Evolutionary conservation across 2,113 vertebrate genomes (phyloP), one percentile per base, ranked within the genome.

Genomic region (Charina bottae): DNA sequence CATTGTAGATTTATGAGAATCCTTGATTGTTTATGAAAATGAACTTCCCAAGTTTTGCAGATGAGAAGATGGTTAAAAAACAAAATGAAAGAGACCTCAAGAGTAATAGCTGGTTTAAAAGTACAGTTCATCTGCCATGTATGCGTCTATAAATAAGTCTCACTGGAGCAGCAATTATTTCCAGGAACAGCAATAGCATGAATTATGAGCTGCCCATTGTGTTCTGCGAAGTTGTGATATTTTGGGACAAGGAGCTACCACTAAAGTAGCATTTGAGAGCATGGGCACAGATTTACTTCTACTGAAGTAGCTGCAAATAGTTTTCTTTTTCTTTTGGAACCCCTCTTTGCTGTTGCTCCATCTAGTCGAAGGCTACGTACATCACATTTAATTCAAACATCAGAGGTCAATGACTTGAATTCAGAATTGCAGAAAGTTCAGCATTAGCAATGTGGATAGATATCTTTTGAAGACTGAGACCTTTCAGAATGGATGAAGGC

Each of bases 351-450:
- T 83, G 26, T 54, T 46, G 83, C 56, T 42, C 26, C 15, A 23
- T 55, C 13, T 28, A n/a, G n/a, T 88, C 1, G 5, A 83, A 92
- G 21, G 10, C 33, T 33, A 23, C 0, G 21, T 42, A 19, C 1
- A 6, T 28, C 89, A 55, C 28, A 28, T 85, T 88, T 42, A 15
- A 56, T 64, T 53, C 64, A 33, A 64, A 15, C 13, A 89, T 37
- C 6, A 0, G 89, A 86, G 86, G 55, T 49, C 89, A 93, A 93
- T 15, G 1, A 42, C 2, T 0, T 49, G 78, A 87, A 85, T 94
- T 92, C 86, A 91, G 64, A 93, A 28, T 85, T 37, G 68, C 68
- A 78, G 15, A 78, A 37, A 78, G 1, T 7, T 78, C 15, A 78
- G 68, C 68, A 78, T 78, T 37, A 37, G 68, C n/a, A 78, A 78